A percentile compares a stretch with the other conserved stretches of the same genome.
phyloP scores from a whole-genome alignment of 2,113 vertebrate species.

The Gymnarchus niloticus region DNA sequence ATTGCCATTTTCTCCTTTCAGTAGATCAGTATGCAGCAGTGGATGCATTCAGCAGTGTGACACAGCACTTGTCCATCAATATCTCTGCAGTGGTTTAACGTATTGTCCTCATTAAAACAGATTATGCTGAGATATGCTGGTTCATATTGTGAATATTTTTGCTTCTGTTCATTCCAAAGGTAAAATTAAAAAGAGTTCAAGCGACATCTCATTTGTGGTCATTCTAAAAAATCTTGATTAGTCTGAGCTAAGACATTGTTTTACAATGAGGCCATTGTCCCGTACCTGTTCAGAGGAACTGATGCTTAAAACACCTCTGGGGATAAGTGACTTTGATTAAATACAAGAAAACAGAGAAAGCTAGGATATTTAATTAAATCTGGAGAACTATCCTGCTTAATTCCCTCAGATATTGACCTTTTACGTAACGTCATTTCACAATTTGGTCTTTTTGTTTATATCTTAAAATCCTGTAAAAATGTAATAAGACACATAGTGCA shows the following conservation, averaged over 20 bases:
- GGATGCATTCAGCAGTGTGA: not conserved
- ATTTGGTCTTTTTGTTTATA: not conserved
- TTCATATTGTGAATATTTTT: not conserved
- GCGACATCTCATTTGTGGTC: not conserved
- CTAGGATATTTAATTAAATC: not conserved
- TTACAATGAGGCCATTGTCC: not conserved
- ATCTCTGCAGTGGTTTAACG: not conserved
- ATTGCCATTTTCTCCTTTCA: too few relatives aligned
- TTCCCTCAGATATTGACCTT: not conserved
- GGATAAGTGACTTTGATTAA: not conserved
- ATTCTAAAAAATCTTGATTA: not conserved
- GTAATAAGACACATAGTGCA: not conserved
- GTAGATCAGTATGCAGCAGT: too few relatives aligned
- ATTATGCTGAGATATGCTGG: not conserved
- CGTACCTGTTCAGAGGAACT: not conserved
- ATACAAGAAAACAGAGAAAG: not conserved
- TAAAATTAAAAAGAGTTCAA: not conserved
- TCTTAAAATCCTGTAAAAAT: too few relatives aligned
- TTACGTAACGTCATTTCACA: not conserved
- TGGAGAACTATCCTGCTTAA: too few relatives aligned
- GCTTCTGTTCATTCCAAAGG: not conserved
- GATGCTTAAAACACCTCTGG: not conserved
- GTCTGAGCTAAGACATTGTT: not conserved
- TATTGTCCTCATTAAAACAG: not conserved
- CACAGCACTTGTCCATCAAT: not conserved